These are phyloP conservation scores for Drosophila kepulauana DNA, from an alignment of 1,140 invertebrate genomes.

Conservation along the genomic window DNA sequence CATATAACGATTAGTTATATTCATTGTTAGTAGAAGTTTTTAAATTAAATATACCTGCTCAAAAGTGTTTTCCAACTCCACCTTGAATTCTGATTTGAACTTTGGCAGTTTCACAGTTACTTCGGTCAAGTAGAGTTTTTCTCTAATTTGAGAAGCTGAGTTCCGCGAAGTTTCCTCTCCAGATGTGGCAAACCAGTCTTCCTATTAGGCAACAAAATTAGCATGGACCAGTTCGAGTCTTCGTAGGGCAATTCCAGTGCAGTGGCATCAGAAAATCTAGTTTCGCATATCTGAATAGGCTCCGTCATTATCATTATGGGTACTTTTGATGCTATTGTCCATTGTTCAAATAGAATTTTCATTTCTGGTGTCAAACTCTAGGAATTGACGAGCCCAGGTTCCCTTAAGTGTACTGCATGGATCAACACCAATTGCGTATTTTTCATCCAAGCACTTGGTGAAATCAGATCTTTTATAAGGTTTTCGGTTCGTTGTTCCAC, in stretches of 20 bases:
- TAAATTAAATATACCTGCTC: conserved; percentile 81
- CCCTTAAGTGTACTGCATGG: conserved; percentile 88
- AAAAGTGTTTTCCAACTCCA: conserved; percentile 86
- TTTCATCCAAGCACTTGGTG: conserved; percentile 42
- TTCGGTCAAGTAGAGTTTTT: conserved; percentile 69
- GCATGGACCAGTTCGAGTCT: no score
- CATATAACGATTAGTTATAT: not conserved
- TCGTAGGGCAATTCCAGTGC: conserved; percentile 71
- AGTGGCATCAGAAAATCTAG: conserved; percentile 55
- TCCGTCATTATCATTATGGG: conserved; percentile 86
- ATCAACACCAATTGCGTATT: conserved; percentile 86
- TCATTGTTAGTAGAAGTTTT: not conserved
- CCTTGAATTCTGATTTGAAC: conserved; percentile 87
- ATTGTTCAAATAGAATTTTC: conserved; percentile 61
- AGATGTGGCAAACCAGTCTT: conserved; percentile 84
- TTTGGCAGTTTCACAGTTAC: conserved; percentile 87
- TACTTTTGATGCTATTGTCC: conserved; percentile 69
- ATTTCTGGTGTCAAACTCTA: conserved; percentile 42
- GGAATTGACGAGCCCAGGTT: conserved; percentile 67
- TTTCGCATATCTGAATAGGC: conserved; percentile 61
- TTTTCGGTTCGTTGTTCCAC: conserved; percentile 87
- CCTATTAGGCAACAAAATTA: no score
- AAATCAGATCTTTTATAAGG: conserved; percentile 87
- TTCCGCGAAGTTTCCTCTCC: conserved; percentile 85
- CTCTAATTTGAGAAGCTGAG: conserved; percentile 73